A percentile compares a stretch with the other conserved stretches of the same genome.
Conservation (phyloP, 2,888 invertebrate genomes). For the Sarcophaga caerulescens region DNA sequence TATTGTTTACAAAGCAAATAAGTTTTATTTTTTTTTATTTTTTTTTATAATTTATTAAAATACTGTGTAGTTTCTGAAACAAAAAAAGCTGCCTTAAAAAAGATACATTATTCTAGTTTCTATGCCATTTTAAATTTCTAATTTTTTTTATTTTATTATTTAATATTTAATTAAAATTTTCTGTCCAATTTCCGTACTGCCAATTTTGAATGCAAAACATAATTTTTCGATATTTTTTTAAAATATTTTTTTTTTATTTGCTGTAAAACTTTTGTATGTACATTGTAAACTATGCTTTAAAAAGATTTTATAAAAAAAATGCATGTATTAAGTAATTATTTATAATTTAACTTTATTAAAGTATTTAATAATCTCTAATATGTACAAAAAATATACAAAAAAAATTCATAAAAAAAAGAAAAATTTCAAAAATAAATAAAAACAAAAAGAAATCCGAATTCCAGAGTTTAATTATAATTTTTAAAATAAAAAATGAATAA, state of each 20-base stretch:
- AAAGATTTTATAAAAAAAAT: background rate
- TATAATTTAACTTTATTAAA: background rate
- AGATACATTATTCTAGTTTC: constrained; percentile 9
- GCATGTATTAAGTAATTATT: background rate
- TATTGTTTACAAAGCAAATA: background rate
- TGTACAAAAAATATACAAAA: background rate
- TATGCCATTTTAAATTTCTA: constrained; percentile 4
- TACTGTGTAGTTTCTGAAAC: background rate
- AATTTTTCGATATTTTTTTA: background rate
- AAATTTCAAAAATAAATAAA: background rate
- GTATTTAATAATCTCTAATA: background rate
- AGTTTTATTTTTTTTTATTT: background rate
- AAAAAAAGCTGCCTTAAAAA: constrained; percentile 54
- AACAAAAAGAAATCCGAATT: background rate
- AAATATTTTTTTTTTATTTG: constrained; percentile 1
- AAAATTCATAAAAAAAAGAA: background rate
- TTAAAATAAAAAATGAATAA: background rate
- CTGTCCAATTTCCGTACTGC: constrained; percentile 29
- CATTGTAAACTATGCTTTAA: too few relatives aligned
- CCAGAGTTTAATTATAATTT: background rate
- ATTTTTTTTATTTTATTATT: constrained; percentile 3
- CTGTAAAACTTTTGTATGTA: background rate
- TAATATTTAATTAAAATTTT: constrained; percentile 9
- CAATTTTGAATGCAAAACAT: constrained; percentile 22
- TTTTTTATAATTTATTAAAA: background rate